Evolutionary conservation across 2,888 invertebrate genomes (phyloP).

Genomic region (Taphrorychus bicolor): DNA sequence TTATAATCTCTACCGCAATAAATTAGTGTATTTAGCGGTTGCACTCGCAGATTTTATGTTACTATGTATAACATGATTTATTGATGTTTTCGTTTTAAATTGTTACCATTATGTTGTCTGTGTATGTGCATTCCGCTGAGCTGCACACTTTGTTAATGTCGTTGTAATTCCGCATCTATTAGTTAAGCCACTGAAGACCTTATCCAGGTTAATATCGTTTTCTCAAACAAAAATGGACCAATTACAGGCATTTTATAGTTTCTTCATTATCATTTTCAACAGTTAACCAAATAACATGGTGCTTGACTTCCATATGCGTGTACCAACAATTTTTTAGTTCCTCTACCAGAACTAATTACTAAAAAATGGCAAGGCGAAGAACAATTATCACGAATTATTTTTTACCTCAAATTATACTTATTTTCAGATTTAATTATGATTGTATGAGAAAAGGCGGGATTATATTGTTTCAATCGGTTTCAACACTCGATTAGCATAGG

Average conservation of each 20-base stretch:
- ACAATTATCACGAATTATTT: constrained; percentile 43
- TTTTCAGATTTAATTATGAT: constrained; percentile 32
- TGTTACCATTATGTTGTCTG: background rate
- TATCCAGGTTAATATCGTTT: constrained; percentile 1
- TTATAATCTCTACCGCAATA: constrained; percentile 32
- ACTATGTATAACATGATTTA: constrained; percentile 9
- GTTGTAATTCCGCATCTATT: background rate
- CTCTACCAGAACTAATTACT: constrained; percentile 45
- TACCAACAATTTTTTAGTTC: constrained; percentile 38
- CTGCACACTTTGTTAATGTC: too few relatives aligned
- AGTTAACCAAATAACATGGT: constrained; percentile 33
- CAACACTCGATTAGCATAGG: constrained; percentile 37
- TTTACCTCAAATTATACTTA: constrained; percentile 39
- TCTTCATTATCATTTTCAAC: constrained; percentile 19
- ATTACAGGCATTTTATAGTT: constrained; percentile 21
- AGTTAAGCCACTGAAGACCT: background rate
- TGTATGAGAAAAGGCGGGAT: constrained; percentile 37
- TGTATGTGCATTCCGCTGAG: too few relatives aligned
- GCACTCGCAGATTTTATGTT: constrained; percentile 28
- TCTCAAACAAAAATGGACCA: constrained; percentile 14
- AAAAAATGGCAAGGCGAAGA: constrained; percentile 40
- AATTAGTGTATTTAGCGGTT: constrained; percentile 35
- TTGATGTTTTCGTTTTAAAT: background rate
- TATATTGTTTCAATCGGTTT: constrained; percentile 31
- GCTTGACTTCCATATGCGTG: constrained; percentile 18